Evolutionary conservation across 2,888 invertebrate species (phyloP).

Genomic region (Tachystola acroxantha): DNA sequence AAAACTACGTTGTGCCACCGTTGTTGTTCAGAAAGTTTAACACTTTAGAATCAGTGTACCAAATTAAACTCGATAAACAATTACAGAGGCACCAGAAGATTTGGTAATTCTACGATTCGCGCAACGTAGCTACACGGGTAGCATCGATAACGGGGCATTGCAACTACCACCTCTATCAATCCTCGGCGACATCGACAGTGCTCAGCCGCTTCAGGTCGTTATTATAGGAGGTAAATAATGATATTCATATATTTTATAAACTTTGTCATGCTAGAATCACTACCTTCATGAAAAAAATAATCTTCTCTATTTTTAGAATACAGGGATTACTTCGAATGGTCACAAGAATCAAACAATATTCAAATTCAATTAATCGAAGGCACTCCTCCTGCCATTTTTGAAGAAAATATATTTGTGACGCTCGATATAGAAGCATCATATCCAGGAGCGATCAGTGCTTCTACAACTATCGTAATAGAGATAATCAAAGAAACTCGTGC

Average conservation of each 20-base stretch:
- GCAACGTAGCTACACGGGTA: constrained; percentile 20
- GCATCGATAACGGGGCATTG: constrained; percentile 17
- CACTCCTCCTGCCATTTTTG: constrained; percentile 3
- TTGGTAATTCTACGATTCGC: constrained; percentile 15
- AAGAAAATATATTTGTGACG: constrained; percentile 14
- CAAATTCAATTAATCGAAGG: constrained; percentile 10
- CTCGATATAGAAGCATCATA: constrained; percentile 19
- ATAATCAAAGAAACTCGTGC: constrained; percentile 15
- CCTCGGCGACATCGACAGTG: constrained; percentile 3
- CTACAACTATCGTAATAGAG: constrained; percentile 14
- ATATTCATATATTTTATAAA: too few species aligned
- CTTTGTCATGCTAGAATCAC: too few species aligned
- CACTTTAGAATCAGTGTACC: too few species aligned
- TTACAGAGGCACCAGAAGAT: constrained; percentile 14
- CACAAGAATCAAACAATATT: constrained; percentile 1
- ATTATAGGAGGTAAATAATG: constrained; percentile 6
- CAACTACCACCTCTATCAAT: constrained; percentile 16
- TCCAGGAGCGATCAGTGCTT: constrained; percentile 15
- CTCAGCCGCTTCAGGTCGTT: not conserved
- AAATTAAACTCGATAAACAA: not conserved
- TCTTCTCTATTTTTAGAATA: constrained; percentile 17
- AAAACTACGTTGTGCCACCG: too few species aligned
- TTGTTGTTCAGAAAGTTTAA: too few species aligned
- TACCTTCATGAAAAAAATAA: too few species aligned
- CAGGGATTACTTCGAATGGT: constrained; percentile 9